These are phyloP conservation scores for Hedychridium roseum DNA, from an alignment of 2,888 invertebrate genomes.

Conservation along the genomic window DNA sequence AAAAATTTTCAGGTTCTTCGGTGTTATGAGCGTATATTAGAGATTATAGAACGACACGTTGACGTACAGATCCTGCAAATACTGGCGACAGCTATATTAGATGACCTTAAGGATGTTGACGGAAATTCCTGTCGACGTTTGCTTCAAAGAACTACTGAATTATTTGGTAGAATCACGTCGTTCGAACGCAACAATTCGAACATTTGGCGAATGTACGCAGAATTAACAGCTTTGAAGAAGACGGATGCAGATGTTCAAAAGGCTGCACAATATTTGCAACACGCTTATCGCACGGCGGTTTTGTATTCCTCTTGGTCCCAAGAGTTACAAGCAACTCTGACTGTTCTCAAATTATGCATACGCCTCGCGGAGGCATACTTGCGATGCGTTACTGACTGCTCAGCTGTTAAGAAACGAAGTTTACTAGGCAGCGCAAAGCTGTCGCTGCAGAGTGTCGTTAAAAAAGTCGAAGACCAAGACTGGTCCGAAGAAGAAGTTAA, in stretches of 20 bases:
- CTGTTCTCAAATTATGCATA: constrained; percentile 71
- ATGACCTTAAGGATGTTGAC: constrained; percentile 70
- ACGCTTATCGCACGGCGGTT: constrained; percentile 76
- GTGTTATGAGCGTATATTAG: constrained; percentile 85
- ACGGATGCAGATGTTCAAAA: constrained; percentile 56
- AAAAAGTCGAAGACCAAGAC: constrained; percentile 62
- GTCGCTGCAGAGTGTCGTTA: constrained; percentile 56
- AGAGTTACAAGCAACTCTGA: constrained; percentile 68
- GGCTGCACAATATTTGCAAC: constrained; percentile 77
- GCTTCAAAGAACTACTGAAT: constrained; percentile 69
- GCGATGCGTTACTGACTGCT: constrained; percentile 65
- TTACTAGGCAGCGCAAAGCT: constrained; percentile 57
- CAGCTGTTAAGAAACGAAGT: constrained; percentile 59
- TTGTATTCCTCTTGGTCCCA: constrained; percentile 74
- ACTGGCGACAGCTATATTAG: constrained; percentile 74
- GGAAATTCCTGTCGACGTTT: constrained; percentile 55
- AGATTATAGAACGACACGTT: constrained; percentile 81
- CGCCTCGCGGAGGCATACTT: constrained; percentile 70
- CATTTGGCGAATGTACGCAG: constrained; percentile 85
- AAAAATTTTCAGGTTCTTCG: constrained; percentile 71
- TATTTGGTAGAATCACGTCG: constrained; percentile 79
- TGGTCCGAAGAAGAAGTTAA: constrained; percentile 51
- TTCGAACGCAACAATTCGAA: constrained; percentile 74
- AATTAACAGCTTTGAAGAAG: constrained; percentile 68
- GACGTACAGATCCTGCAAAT: constrained; percentile 80